Percentiles rank a stretch among this genome's conserved stretches.
phyloP scores from a whole-genome alignment of 2,797 vertebrate genomes.

The Coilia nasus region DNA sequence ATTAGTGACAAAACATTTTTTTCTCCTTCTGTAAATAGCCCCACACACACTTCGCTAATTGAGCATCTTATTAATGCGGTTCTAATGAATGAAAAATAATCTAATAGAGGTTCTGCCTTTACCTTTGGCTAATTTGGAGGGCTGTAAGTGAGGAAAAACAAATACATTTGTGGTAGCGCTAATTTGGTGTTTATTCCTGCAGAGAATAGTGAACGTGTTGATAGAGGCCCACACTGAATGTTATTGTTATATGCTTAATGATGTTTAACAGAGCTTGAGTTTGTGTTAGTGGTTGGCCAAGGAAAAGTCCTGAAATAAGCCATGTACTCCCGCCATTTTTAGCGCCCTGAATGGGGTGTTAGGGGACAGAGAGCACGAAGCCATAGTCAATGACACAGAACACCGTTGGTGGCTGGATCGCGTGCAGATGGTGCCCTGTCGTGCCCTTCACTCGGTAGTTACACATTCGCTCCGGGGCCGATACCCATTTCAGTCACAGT shows the following conservation, averaged over 20 bases:
- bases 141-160: constrained; percentile 47
- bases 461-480: neutral
- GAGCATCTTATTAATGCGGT: constrained; percentile 55
- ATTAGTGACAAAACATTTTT: constrained; percentile 59
- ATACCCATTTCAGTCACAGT: neutral
- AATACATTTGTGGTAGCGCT: constrained; percentile 52
- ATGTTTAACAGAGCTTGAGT: constrained; percentile 30
- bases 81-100: constrained; percentile 58
- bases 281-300: constrained; percentile 29
- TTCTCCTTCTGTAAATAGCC: constrained; percentile 33
- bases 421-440: neutral
- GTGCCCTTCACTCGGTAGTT: neutral
- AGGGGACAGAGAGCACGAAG: neutral
- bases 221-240: constrained; percentile 5
- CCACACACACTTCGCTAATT: constrained; percentile 53
- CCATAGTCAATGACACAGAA: neutral
- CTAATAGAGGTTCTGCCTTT: constrained; percentile 36
- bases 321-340: neutral
- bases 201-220: constrained; percentile 41
- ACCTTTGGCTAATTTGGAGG: constrained; percentile 36
- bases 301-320: constrained; percentile 1
- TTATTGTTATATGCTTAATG: constrained; percentile 21
- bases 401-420: neutral
- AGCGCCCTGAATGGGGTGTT: neutral
- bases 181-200: constrained; percentile 40